These are phyloP conservation scores for Menura novaehollandiae DNA, from an alignment of 2,113 vertebrate species.

Conservation along the genomic window DNA sequence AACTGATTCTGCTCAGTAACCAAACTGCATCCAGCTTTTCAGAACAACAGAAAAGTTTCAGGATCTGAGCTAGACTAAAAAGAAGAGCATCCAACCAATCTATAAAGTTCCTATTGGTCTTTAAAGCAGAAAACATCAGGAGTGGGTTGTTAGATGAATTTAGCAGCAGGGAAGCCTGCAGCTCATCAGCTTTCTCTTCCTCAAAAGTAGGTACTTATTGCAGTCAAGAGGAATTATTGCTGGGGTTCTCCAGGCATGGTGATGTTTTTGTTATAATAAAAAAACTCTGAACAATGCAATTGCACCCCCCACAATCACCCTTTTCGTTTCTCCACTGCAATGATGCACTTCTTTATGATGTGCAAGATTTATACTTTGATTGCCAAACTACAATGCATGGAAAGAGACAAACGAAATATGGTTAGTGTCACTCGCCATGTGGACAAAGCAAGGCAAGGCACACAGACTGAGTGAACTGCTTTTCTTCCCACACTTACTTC, in stretches of 20 bases:
- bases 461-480: neutral
- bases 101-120: slow-evolving; percentile 65
- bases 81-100: slow-evolving; percentile 61
- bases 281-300: slow-evolving; percentile 53
- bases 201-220: slow-evolving; percentile 75
- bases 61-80: slow-evolving; percentile 27
- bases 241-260: slow-evolving; percentile 52
- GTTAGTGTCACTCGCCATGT: neutral
- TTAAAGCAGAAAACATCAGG: slow-evolving; percentile 71
- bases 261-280: slow-evolving; percentile 60
- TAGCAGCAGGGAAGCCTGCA: slow-evolving; percentile 77
- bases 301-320: neutral
- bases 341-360: slow-evolving; percentile 16
- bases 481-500: neutral
- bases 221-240: slow-evolving; percentile 77
- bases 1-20: neutral
- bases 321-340: slow-evolving; percentile 45
- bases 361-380: neutral
- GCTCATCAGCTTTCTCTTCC: slow-evolving; percentile 76
- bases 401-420: neutral
- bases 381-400: neutral
- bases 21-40: neutral
- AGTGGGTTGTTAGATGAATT: slow-evolving; percentile 75
- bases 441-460: neutral
- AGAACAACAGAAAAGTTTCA: slow-evolving; percentile 45